Evolutionary conservation across 2,113 vertebrate genomes (phyloP).

Genomic region (Gymnorhina tibicen): DNA sequence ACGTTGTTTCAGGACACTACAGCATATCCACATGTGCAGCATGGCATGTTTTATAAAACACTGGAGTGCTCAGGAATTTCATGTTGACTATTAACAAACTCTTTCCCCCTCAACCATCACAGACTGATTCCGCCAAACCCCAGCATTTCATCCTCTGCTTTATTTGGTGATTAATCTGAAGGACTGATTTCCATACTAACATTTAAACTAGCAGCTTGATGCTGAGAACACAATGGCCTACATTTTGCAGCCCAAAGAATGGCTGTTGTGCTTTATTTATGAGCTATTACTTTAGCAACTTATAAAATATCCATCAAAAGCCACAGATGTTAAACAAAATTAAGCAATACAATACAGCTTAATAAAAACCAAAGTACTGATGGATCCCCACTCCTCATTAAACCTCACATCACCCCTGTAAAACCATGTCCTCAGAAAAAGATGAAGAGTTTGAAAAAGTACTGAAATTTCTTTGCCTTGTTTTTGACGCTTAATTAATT

Average conservation of each 20-base stretch:
- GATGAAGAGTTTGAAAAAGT: background rate
- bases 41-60: background rate
- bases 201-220: constrained; percentile 1
- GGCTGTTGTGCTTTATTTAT: background rate
- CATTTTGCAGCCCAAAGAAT: background rate
- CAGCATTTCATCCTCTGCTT: background rate
- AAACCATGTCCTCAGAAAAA: background rate
- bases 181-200: background rate
- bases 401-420: background rate
- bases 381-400: background rate
- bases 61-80: background rate
- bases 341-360: background rate
- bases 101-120: background rate
- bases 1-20: background rate
- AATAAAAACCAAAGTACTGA: background rate
- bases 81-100: background rate
- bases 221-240: background rate
- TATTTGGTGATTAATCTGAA: background rate
- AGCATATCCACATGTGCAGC: background rate
- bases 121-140: background rate
- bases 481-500: constrained; percentile 37
- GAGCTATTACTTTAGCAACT: background rate
- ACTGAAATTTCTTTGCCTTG: background rate
- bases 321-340: background rate
- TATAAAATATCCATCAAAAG: background rate